Evolutionary conservation across 2,113 vertebrate species (phyloP).

Genomic region (Pongo abelii): DNA sequence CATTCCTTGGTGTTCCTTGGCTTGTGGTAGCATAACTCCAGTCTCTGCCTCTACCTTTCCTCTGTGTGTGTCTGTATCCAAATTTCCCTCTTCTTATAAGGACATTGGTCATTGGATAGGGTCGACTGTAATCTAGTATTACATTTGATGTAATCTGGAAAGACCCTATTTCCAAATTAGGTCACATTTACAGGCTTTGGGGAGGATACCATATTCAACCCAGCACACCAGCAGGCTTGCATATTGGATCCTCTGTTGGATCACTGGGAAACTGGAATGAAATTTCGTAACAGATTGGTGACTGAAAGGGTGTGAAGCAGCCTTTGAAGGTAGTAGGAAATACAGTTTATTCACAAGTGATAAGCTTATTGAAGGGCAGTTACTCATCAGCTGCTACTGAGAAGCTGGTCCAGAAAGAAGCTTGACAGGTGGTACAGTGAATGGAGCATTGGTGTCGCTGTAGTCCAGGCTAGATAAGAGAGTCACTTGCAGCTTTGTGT

Average conservation of each 20-base stretch:
- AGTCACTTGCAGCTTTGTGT: not conserved
- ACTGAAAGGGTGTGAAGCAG: conserved; percentile 32
- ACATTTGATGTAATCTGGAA: not conserved
- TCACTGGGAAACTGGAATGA: conserved; percentile 54
- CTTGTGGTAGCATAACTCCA: not conserved
- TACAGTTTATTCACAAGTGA: conserved; percentile 21
- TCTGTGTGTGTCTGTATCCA: not conserved
- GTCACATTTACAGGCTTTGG: not conserved
- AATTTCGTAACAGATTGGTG: conserved; percentile 49
- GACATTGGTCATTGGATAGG: not conserved
- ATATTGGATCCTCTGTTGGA: conserved; percentile 20
- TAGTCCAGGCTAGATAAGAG: not conserved
- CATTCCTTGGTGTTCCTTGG: not conserved
- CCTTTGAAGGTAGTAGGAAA: conserved; percentile 51
- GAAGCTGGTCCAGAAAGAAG: conserved; percentile 22
- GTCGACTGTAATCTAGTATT: not conserved
- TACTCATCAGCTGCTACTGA: not conserved
- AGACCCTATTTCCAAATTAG: not conserved
- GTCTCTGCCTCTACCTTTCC: not conserved
- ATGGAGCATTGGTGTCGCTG: not conserved
- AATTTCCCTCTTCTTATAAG: not conserved
- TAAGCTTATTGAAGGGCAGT: conserved; percentile 5
- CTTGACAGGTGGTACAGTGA: conserved; percentile 8
- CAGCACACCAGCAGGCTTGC: not conserved
- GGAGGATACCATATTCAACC: not conserved